Evolutionary conservation across 2,888 invertebrate species (phyloP).

Genomic region (Poecilus cupreus): DNA sequence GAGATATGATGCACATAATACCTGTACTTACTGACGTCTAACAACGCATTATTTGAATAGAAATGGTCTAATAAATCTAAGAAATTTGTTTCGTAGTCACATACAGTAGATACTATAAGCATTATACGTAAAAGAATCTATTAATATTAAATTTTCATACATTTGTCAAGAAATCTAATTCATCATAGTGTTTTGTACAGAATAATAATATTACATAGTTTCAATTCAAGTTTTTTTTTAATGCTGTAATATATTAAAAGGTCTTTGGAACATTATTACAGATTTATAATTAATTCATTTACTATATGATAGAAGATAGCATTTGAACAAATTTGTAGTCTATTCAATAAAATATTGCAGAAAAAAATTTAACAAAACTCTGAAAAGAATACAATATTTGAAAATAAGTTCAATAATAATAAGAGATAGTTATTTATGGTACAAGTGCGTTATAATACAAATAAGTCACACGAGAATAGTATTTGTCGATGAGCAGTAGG

Average conservation of each 20-base stretch:
- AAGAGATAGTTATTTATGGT: too few species aligned
- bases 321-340: background rate
- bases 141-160: conserved; percentile 28
- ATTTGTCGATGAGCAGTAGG: too few species aligned
- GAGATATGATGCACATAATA: background rate
- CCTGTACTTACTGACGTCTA: conserved; percentile 2
- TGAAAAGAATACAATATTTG: too few species aligned
- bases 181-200: background rate
- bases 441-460: too few species aligned
- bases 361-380: too few species aligned
- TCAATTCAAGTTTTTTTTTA: too few species aligned
- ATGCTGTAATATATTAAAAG: too few species aligned
- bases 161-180: background rate
- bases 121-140: background rate
- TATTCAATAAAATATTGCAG: too few species aligned
- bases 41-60: conserved; percentile 27
- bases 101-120: background rate
- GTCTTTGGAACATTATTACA: too few species aligned
- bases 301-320: background rate
- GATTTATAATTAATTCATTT: too few species aligned
- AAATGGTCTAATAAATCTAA: conserved; percentile 41
- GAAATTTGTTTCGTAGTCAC: conserved; percentile 14
- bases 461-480: too few species aligned
- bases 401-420: too few species aligned
- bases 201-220: background rate